A percentile compares a stretch with the other conserved stretches of the same genome.
phyloP scores from a whole-genome alignment of 2,888 invertebrate species.

The Ommatoiulus sabulosus region DNA sequence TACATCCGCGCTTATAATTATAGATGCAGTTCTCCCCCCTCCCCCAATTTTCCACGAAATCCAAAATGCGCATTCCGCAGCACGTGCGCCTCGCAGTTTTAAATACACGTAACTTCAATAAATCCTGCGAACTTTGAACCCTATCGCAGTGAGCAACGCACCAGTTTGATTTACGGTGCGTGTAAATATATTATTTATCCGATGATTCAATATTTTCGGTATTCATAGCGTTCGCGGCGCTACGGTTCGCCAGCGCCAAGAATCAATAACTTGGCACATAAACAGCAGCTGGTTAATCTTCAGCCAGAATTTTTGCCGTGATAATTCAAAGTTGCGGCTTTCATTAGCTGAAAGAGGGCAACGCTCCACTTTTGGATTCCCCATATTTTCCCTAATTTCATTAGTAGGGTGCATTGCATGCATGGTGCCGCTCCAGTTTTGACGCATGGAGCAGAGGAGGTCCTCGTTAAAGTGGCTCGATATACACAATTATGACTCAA shows the following conservation, averaged over 20 bases:
- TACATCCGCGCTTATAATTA: background rate
- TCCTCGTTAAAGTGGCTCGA: background rate
- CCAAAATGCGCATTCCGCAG: background rate
- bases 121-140: background rate
- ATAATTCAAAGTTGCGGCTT: constrained; percentile 22
- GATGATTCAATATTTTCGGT: constrained; percentile 31
- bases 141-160: background rate
- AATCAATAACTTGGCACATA: constrained; percentile 47
- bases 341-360: constrained; percentile 9
- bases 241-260: background rate
- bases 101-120: background rate
- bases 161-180: background rate
- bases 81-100: background rate
- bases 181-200: constrained; percentile 23
- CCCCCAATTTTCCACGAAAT: background rate
- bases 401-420: background rate
- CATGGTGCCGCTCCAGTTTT: background rate
- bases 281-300: constrained; percentile 47
- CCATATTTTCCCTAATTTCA: constrained; percentile 2
- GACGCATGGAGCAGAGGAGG: background rate
- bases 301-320: constrained; percentile 18
- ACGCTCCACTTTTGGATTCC: background rate
- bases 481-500: background rate
- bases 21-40: background rate
- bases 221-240: background rate